Percentiles rank a stretch among this genome's conserved stretches.
Evolutionary conservation across 2,888 invertebrate genomes (phyloP).

Genomic region (Nysson spinosus): DNA sequence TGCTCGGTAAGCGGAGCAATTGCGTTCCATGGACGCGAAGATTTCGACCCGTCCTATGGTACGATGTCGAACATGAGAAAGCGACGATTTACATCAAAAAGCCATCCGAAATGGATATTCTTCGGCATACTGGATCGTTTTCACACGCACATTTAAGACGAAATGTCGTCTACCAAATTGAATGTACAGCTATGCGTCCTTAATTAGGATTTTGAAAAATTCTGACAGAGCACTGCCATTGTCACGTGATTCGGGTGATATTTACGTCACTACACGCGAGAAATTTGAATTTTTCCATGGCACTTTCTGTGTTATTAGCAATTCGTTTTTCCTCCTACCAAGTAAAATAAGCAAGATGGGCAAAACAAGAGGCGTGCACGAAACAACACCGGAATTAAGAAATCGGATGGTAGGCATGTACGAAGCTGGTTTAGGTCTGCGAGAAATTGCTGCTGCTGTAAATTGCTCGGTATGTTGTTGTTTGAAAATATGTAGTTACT

Average conservation of each 20-base stretch:
- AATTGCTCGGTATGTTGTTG: conserved; percentile 74
- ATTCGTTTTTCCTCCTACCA: background rate
- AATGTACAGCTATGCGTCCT: conserved; percentile 13
- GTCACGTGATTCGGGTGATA: conserved; percentile 63
- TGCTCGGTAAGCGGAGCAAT: conserved; percentile 39
- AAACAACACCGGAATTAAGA: conserved; percentile 74
- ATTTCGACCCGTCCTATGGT: conserved; percentile 19
- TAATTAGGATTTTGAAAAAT: conserved; percentile 48
- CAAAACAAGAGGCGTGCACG: conserved; percentile 75
- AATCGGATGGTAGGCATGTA: conserved; percentile 77
- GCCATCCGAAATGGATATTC: background rate
- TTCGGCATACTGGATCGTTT: conserved; percentile 4
- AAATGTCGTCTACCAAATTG: conserved; percentile 15
- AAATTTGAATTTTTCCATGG: conserved; percentile 54
- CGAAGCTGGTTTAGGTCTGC: conserved; percentile 73
- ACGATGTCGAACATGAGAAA: conserved; percentile 52
- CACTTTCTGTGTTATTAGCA: background rate
- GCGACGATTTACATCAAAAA: conserved; percentile 17
- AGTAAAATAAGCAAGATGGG: conserved; percentile 64
- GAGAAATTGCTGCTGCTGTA: conserved; percentile 74
- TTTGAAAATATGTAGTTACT: too few relatives aligned
- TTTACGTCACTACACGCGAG: conserved; percentile 61
- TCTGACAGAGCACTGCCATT: conserved; percentile 50
- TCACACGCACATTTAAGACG: background rate
- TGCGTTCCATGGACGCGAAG: conserved; percentile 43